phyloP scores from a whole-genome alignment of 1,140 invertebrate species.

The Rhizoglyphus robini region DNA sequence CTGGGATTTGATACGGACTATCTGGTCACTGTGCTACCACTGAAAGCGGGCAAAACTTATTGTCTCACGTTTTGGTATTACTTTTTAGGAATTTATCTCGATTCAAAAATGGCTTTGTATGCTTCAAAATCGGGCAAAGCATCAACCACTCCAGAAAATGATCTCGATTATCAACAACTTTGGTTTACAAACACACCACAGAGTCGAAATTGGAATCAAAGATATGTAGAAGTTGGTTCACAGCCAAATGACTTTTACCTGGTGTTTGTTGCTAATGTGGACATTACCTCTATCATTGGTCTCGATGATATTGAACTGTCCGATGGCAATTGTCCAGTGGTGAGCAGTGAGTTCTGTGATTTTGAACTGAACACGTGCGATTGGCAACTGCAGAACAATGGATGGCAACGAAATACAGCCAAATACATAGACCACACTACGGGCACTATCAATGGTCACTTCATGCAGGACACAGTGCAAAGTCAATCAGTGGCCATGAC shows the following conservation, averaged over 20 bases:
- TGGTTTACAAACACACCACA: neutral
- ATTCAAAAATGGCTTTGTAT: neutral
- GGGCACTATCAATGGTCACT: neutral
- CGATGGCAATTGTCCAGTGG: neutral
- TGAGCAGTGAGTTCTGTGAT: neutral
- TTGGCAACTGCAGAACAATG: neutral
- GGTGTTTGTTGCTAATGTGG: neutral
- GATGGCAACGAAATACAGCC: neutral
- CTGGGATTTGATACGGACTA: neutral
- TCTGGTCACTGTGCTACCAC: neutral
- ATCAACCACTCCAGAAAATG: no score
- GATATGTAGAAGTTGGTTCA: neutral
- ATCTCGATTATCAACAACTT: neutral
- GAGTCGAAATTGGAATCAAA: neutral
- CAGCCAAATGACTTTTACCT: neutral
- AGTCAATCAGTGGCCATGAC: neutral
- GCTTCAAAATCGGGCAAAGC: neutral
- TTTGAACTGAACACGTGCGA: conserved; percentile 4
- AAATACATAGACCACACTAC: neutral
- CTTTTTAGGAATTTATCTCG: neutral
- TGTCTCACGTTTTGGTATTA: conserved; percentile 9
- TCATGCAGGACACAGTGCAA: neutral
- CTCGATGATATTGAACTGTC: neutral
- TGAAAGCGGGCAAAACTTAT: neutral
- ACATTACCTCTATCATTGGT: neutral